Evolutionary conservation across 2,888 invertebrate species (phyloP), one percentile per base, ranked within the genome.

Genomic region (Seladonia tumulorum): DNA sequence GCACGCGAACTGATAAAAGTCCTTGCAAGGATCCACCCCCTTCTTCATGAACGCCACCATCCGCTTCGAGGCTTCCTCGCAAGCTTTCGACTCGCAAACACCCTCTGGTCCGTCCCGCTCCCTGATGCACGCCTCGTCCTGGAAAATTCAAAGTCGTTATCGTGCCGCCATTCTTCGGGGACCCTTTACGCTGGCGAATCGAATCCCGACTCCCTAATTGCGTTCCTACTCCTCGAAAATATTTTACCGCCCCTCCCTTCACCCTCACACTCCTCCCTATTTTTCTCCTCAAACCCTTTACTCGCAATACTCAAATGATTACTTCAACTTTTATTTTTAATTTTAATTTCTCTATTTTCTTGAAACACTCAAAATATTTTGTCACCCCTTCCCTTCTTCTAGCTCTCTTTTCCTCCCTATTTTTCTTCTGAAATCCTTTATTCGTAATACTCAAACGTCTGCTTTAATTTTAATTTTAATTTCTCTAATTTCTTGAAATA

Each of bases 1-100:
- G 89, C 95, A 95, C 83, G 95, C 95, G 88, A 95, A 95, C 90
- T 95, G 95, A 90, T 95, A 95, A 92, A 95, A 95, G 91, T 95
- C 95, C 82, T 94, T 94, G 92, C 95, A 95, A 42, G 95, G 95
- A 90, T 95, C 95, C 49, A 93, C 92, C 79, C 94, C 93, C 79
- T 94, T 94, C 78, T 94, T 94, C 93, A 95, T 93, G 70, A 95
- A 94, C 74, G 94, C 92, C 81, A 95, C 91, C 84, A 94, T 94
- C 76, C 94, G 92, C 47, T 91, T 93, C 18, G 95, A 94, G n/a
- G 95, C 94, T 76, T 94, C 94, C 82, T 92, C 91, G 87, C 95
- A 95, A 76, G 93, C 93, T 57, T 91, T 92, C 77, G 94, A 91
- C 74, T 94, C 93, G 89, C 95, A 95, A 2, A 94, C 90, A 29